Conservation (phyloP, 1,140 invertebrate genomes). For the Aphis gossypii region DNA sequence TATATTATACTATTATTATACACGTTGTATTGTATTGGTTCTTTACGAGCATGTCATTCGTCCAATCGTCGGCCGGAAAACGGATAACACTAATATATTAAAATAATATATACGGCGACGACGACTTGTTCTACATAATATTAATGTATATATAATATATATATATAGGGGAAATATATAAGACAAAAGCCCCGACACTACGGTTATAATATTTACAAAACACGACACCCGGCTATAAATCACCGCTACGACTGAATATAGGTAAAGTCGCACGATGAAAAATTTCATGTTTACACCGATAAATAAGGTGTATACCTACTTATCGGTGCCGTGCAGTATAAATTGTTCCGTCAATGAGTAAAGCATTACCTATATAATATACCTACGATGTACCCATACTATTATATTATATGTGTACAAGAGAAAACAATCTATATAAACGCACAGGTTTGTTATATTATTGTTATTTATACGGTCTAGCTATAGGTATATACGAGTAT, state of each 20-base stretch:
- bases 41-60: background rate
- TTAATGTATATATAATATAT: too few species aligned
- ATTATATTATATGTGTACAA: background rate
- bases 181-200: background rate
- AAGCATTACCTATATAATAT: background rate
- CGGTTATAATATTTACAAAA: background rate
- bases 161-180: too few species aligned
- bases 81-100: background rate
- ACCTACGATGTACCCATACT: background rate
- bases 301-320: background rate
- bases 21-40: background rate
- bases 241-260: background rate
- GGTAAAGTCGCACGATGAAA: background rate
- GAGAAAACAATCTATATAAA: background rate
- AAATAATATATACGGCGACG: background rate
- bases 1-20: background rate
- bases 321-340: background rate
- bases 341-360: background rate
- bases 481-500: background rate
- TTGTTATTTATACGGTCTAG: background rate
- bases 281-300: slow-evolving; percentile 7
- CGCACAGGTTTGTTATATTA: background rate
- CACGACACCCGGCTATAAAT: background rate
- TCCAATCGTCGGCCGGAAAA: background rate
- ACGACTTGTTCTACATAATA: too few species aligned